Base-by-base conservation (phyloP, 2,888 invertebrate genomes). In the Ochropleura plecta region DNA sequence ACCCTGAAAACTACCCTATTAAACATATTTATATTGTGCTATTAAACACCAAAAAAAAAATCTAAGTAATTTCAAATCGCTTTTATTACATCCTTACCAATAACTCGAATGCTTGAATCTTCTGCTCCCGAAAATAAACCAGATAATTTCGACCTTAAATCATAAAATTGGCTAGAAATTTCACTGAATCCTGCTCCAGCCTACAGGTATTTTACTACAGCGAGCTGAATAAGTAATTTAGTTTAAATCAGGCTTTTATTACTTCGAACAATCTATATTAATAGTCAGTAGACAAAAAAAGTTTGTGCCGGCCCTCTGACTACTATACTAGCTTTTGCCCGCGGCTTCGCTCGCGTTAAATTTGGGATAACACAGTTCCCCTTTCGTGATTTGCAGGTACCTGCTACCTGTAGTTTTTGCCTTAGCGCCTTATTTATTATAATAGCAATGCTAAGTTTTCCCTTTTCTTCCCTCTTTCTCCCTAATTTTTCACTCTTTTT, bases 281-380 rank as follows among this genome's bases (percentile, higher is more conserved):
- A 76, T 75, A 75, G 75, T 67, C 63, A 14, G 65, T 81, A 76
- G 68, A 81, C 85, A 85, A 85, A 85, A 85, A 85, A 85, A 85
- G 70, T 81, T 74, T 60, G 63, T 65, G 63, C 72, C 65, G 62
- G 67, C 62, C 73, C 74, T 60, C 59, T 46, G 10, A 67, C 78
- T 67, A 71, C 67, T 73, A 76, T 30, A 30, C 30, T 30, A 30
- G 30, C 30, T 30, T 30, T 30, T 30, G 30, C 30, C 3, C 3
- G 30, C 30, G 30, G 30, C 30, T 30, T 30, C 30, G 30, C 30
- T 30, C 30, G 3, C 30, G 30, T 30, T 30, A 30, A 30, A 30
- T 30, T 30, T 3, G 30, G 30, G 3, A 30, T 30, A 30, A 30
- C 30, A 30, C 30, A 30, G 30, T 30, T 30, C 30, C 30, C 3